phyloP scores from a whole-genome alignment of 2,113 vertebrate species.

The Prolemur simus region DNA sequence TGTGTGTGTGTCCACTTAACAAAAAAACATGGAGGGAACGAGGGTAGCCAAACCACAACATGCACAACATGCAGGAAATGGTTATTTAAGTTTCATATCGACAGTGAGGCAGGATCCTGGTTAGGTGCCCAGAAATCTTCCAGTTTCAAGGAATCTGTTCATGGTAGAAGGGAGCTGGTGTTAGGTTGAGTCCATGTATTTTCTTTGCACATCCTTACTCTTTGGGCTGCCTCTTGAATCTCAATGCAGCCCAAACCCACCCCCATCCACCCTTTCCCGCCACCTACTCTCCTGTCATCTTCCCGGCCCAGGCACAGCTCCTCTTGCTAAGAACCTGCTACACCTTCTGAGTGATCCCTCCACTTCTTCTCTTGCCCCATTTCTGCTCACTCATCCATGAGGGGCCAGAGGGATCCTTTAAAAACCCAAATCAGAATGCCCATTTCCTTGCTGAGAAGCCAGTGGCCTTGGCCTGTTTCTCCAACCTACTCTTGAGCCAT shows the following conservation, averaged over 20 bases:
- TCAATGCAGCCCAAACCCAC: neutral
- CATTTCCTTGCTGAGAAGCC: neutral
- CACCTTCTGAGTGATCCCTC: neutral
- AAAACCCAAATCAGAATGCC: neutral
- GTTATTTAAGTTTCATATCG: neutral
- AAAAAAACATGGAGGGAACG: neutral
- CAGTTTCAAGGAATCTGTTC: neutral
- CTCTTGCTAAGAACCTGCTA: neutral
- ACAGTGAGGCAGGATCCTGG: neutral
- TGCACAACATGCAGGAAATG: neutral
- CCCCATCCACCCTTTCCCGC: neutral
- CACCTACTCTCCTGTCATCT: neutral
- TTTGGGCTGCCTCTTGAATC: conserved; percentile 20
- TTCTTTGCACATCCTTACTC: neutral
- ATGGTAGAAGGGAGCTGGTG: neutral
- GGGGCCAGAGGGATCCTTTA: neutral
- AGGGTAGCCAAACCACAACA: neutral
- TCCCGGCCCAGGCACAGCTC: neutral
- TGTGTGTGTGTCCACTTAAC: neutral
- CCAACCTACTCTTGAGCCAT: neutral
- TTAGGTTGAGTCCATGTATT: neutral
- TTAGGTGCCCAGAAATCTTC: neutral
- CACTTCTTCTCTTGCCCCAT: neutral
- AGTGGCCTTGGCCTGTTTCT: neutral
- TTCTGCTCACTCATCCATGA: neutral